Percentiles rank a stretch among this genome's conserved stretches.
Conservation (phyloP, 2,113 vertebrate genomes). For the Macquaria ambigua region DNA sequence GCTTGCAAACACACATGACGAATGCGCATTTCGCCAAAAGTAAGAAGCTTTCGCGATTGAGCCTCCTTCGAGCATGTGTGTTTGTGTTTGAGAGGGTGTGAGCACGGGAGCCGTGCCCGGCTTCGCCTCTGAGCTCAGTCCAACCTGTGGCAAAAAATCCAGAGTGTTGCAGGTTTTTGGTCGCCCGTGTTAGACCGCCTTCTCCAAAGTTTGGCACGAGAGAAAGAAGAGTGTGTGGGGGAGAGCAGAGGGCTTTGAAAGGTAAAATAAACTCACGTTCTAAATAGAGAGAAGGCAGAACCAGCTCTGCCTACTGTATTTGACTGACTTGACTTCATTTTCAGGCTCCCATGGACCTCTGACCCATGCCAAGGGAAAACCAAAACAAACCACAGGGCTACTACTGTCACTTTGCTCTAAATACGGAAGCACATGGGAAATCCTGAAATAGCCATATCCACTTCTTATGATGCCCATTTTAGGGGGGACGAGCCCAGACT, state of each 20-base stretch:
- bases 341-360: slow-evolving; percentile 77
- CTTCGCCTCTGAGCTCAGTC: slow-evolving; percentile 56
- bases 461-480: slow-evolving; percentile 71
- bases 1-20: slow-evolving; percentile 12
- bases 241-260: slow-evolving; percentile 60
- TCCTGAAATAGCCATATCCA: slow-evolving; percentile 69
- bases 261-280: slow-evolving; percentile 72
- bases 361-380: slow-evolving; percentile 68
- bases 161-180: slow-evolving; percentile 66
- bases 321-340: slow-evolving; percentile 56
- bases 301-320: slow-evolving; percentile 26
- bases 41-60: slow-evolving; percentile 31
- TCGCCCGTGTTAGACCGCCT: slow-evolving; percentile 65
- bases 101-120: slow-evolving; percentile 50
- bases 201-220: slow-evolving; percentile 62
- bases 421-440: slow-evolving; percentile 71
- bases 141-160: slow-evolving; percentile 63
- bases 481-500: slow-evolving; percentile 36
- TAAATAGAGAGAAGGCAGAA: slow-evolving; percentile 60
- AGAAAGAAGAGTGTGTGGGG: slow-evolving; percentile 51
- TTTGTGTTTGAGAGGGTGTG: slow-evolving; percentile 53
- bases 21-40: slow-evolving; percentile 13
- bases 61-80: slow-evolving; percentile 1
- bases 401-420: slow-evolving; percentile 73
- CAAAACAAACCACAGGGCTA: slow-evolving; percentile 76